phyloP scores from a whole-genome alignment of 2,888 invertebrate genomes.

The Sinohyriopsis cumingii region DNA sequence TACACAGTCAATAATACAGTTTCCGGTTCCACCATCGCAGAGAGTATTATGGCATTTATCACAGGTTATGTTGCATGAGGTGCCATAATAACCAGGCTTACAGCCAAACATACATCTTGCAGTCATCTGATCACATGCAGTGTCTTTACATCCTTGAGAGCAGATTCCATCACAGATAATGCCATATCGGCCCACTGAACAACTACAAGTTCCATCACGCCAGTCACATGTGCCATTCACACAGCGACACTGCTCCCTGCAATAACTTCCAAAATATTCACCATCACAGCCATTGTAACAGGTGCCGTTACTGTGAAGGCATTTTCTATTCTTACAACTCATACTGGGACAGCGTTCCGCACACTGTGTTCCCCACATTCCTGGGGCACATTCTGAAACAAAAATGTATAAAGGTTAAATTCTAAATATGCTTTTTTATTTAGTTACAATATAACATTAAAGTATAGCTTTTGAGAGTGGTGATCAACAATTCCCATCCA shows the following conservation, averaged over 20 bases:
- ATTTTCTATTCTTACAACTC: too few relatives aligned
- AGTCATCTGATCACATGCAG: conserved; percentile 12
- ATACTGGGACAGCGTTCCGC: background rate
- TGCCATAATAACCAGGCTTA: conserved; percentile 7
- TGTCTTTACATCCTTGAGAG: conserved; percentile 5
- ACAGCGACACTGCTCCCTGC: too few relatives aligned
- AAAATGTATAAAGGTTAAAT: background rate
- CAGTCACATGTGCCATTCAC: too few relatives aligned
- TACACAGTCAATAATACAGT: conserved; percentile 13
- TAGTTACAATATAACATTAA: too few relatives aligned
- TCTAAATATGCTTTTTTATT: too few relatives aligned
- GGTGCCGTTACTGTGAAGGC: too few relatives aligned
- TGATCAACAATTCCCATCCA: too few relatives aligned
- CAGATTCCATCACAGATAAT: conserved; percentile 17
- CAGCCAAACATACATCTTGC: conserved; percentile 10
- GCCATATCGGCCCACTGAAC: conserved; percentile 8
- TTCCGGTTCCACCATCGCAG: conserved; percentile 16
- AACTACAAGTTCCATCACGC: too few relatives aligned
- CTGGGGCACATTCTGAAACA: conserved; percentile 5
- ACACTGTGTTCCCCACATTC: conserved; percentile 1
- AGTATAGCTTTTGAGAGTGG: too few relatives aligned
- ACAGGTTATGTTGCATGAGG: conserved; percentile 19
- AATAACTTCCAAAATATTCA: too few relatives aligned
- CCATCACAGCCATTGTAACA: too few relatives aligned
- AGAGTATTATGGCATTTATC: conserved; percentile 14